Evolutionary conservation across 2,797 vertebrate genomes (phyloP).

Genomic region (Trachops cirrhosus): DNA sequence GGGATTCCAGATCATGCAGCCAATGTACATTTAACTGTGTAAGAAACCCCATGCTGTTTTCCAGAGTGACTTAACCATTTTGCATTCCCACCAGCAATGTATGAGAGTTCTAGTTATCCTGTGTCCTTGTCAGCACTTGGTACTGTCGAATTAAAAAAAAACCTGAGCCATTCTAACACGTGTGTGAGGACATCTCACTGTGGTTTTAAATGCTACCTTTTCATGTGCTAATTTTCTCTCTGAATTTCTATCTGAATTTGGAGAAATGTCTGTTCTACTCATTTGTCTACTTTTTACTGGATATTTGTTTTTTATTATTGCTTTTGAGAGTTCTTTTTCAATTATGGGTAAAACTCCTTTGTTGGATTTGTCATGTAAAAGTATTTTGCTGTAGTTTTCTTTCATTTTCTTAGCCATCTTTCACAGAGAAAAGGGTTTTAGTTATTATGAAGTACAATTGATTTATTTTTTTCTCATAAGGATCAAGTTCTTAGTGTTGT

Average conservation of each 20-base stretch:
- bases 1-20: background rate
- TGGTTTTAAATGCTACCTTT: background rate
- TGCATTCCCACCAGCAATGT: background rate
- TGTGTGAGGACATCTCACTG: background rate
- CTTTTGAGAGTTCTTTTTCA: background rate
- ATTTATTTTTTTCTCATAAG: background rate
- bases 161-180: background rate
- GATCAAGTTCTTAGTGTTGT: background rate
- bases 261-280: background rate
- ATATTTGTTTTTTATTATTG: background rate
- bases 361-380: background rate
- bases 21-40: background rate
- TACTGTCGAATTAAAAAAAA: background rate
- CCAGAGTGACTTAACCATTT: background rate
- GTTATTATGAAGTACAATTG: background rate
- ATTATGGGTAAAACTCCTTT: background rate
- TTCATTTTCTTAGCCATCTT: background rate
- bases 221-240: background rate
- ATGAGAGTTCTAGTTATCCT: background rate
- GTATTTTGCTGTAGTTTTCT: background rate
- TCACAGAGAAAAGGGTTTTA: background rate
- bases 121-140: background rate
- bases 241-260: background rate
- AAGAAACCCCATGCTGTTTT: background rate
- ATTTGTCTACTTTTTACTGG: background rate